Conservation (phyloP, 2,888 invertebrate genomes). For the Synergus japonicus region DNA sequence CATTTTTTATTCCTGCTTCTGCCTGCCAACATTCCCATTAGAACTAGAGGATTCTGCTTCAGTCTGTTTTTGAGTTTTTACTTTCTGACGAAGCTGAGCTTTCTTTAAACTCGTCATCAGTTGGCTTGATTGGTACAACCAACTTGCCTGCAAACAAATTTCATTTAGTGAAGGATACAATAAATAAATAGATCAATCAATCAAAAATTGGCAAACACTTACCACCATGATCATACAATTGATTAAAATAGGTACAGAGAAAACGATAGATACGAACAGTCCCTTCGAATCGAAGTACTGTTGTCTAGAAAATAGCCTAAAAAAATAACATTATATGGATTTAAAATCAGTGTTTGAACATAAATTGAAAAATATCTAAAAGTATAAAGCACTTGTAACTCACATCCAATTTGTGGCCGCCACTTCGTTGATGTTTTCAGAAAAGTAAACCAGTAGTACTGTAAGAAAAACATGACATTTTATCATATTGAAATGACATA, state of each 20-base stretch:
- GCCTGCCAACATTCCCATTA: slow-evolving; percentile 48
- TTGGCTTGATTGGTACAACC: slow-evolving; percentile 93
- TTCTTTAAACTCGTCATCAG: slow-evolving; percentile 91
- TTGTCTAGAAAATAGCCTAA: slow-evolving; percentile 89
- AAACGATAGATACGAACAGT: slow-evolving; percentile 94
- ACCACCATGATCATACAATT: slow-evolving; percentile 97
- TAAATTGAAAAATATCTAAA: slow-evolving; percentile 34
- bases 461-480: slow-evolving; percentile 72
- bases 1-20: slow-evolving; percentile 57
- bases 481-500: not conserved
- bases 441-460: slow-evolving; percentile 93
- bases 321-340: slow-evolving; percentile 48
- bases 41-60: slow-evolving; percentile 59
- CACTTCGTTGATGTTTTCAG: slow-evolving; percentile 93
- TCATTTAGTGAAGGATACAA: not conserved
- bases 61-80: slow-evolving; percentile 76
- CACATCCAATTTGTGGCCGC: slow-evolving; percentile 91
- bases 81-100: slow-evolving; percentile 86
- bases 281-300: slow-evolving; percentile 97
- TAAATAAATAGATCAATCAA: slow-evolving; percentile 12
- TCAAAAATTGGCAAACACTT: slow-evolving; percentile 78
- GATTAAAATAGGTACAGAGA: slow-evolving; percentile 93
- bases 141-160: slow-evolving; percentile 85
- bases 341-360: slow-evolving; percentile 33
- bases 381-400: slow-evolving; percentile 58